Conservation (phyloP, 64 coral and sea anemone species). For the Actinia equina region DNA sequence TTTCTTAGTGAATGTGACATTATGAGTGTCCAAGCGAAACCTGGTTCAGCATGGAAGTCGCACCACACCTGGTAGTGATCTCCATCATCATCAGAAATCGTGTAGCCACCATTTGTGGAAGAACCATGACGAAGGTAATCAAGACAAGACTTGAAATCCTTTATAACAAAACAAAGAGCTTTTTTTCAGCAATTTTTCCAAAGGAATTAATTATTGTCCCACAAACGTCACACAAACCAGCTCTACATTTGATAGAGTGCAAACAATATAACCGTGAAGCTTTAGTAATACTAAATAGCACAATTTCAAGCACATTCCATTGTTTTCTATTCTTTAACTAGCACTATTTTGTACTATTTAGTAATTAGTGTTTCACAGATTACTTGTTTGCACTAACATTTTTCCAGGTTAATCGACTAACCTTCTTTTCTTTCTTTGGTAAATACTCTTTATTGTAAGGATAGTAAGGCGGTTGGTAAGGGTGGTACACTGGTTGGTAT, state of each 20-base stretch:
- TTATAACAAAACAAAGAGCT: background rate
- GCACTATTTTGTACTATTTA: too few relatives aligned
- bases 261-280: too few relatives aligned
- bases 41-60: slow-evolving; percentile 8
- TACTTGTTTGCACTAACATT: too few relatives aligned
- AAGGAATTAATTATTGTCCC: too few relatives aligned
- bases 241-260: too few relatives aligned
- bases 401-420: background rate
- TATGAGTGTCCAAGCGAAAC: slow-evolving; percentile 49
- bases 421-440: background rate
- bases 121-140: background rate
- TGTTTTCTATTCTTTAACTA: too few relatives aligned
- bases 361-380: too few relatives aligned
- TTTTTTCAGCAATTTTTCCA: too few relatives aligned
- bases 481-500: background rate
- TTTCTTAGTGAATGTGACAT: slow-evolving; percentile 35
- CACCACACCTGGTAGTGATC: slow-evolving; percentile 9
- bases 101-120: background rate
- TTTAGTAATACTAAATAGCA: too few relatives aligned
- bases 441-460: background rate
- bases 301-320: too few relatives aligned
- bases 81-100: background rate
- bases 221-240: too few relatives aligned
- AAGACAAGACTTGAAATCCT: slow-evolving; percentile 20
- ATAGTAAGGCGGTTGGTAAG: background rate